phyloP scores from a whole-genome alignment of 2,888 invertebrate species.

The Resseliella maxima region DNA sequence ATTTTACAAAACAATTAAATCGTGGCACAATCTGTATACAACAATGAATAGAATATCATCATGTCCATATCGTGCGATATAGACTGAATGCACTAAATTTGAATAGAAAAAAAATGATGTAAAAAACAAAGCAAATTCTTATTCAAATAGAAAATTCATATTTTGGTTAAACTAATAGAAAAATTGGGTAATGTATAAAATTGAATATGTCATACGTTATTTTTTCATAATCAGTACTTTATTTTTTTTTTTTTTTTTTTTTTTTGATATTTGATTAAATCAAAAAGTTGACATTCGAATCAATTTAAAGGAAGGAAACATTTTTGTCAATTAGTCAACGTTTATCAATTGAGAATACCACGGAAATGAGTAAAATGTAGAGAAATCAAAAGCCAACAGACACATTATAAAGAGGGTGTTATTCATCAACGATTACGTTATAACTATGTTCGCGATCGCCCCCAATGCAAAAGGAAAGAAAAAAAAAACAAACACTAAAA shows the following conservation, averaged over 20 bases:
- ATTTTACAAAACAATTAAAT: slow-evolving; percentile 28
- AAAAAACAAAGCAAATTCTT: neutral
- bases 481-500: neutral
- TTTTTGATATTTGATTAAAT: too few species aligned
- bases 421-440: neutral
- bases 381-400: neutral
- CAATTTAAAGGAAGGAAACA: too few species aligned
- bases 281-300: too few species aligned
- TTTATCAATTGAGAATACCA: too few species aligned
- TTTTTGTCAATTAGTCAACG: too few species aligned
- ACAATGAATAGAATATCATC: neutral
- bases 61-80: neutral
- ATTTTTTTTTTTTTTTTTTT: too few species aligned
- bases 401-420: neutral
- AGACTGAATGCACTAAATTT: neutral
- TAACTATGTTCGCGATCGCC: neutral
- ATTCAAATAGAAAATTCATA: neutral
- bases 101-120: neutral
- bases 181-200: neutral
- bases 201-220: too few species aligned
- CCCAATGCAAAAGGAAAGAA: neutral
- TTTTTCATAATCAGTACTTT: neutral
- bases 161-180: neutral
- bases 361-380: neutral
- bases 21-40: neutral